A percentile compares a stretch with the other conserved stretches of the same genome.
These are phyloP conservation scores for Pseudorasbora parva DNA, from an alignment of 2,113 vertebrate species.

Conservation along the genomic window DNA sequence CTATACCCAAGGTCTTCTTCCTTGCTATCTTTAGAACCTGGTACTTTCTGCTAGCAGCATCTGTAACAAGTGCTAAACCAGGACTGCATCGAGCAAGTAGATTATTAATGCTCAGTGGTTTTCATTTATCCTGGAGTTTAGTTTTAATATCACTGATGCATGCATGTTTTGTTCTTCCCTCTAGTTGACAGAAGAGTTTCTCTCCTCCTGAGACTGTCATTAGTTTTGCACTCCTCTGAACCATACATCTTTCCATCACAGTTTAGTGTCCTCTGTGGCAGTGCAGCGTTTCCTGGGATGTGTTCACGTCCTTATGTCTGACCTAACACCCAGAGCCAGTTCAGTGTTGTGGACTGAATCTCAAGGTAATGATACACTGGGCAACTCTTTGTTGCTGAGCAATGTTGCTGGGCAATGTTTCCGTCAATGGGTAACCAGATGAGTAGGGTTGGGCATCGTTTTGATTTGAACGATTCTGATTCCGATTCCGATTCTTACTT, in stretches of 20 bases:
- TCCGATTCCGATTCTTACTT: too few relatives aligned
- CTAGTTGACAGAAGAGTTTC: constrained; percentile 23
- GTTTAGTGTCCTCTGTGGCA: not conserved
- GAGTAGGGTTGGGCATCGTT: too few relatives aligned
- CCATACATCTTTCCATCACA: constrained; percentile 49
- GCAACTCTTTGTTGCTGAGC: too few relatives aligned
- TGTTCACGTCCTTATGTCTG: not conserved
- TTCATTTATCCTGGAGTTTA: not conserved
- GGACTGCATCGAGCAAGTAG: not conserved
- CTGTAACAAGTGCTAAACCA: not conserved
- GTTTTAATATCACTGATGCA: not conserved
- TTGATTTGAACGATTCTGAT: too few relatives aligned
- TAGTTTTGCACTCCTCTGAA: constrained; percentile 25
- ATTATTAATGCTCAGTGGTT: constrained; percentile 11
- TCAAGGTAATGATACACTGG: too few relatives aligned
- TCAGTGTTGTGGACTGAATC: not conserved
- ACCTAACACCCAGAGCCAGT: not conserved
- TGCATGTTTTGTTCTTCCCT: not conserved
- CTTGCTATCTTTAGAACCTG: not conserved
- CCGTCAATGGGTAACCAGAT: too few relatives aligned
- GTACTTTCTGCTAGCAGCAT: not conserved
- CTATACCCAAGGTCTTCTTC: not conserved
- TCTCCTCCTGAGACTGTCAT: constrained; percentile 30
- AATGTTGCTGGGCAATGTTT: too few relatives aligned
- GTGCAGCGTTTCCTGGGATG: not conserved